Evolutionary conservation across 2,888 invertebrate genomes (phyloP), one percentile per base, ranked within the genome.

Genomic region (Cremastinae sp.): DNA sequence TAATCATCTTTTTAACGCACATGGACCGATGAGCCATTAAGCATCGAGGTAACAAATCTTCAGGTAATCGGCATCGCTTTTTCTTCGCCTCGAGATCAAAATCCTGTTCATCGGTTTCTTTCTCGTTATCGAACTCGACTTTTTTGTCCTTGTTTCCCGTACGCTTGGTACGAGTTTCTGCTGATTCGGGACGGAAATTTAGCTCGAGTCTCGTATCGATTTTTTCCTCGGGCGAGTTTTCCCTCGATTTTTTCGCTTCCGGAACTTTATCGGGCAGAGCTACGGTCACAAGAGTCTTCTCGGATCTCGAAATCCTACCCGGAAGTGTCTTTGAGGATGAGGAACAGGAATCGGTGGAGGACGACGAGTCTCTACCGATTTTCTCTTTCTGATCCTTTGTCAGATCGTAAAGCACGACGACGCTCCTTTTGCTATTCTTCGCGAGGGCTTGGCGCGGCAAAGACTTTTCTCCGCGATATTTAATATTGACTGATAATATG

Each of bases 351-450:
- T 53, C 58, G 12, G 78, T 55, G 7, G 77, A 74, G 3, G 64
- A 43, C 28, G 71, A 66, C 12, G 71, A 41, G 12, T 81, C 75
- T 49, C 22, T 12, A 8, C 10, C 41, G 8, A 8, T 12, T 8
- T 58, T 58, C 16, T 58, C 22, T 20, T 69, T 47, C 10, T 59
- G n/a, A n/a, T n/a, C 51, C 20, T 45, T 55, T 61, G 80, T 80
- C n/a, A 82, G 83, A 76, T 84, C 83, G 75, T 87, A 86, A 12
- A 87, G 79, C 0, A 87, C 83, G 10, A 86, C 84, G 18, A 86
- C 82, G 77, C 86, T 87, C 70, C 85, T 86, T 66, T 87, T 87
- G 65, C 87, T 87, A 70, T 85, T 84, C 47, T 82, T 82, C 47
- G 80, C 79, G 5, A 71, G 79, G 22, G 74, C 72, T 16, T 20